Base-by-base conservation (phyloP, 2,797 vertebrate genomes). In the Xenentodon cancila region DNA sequence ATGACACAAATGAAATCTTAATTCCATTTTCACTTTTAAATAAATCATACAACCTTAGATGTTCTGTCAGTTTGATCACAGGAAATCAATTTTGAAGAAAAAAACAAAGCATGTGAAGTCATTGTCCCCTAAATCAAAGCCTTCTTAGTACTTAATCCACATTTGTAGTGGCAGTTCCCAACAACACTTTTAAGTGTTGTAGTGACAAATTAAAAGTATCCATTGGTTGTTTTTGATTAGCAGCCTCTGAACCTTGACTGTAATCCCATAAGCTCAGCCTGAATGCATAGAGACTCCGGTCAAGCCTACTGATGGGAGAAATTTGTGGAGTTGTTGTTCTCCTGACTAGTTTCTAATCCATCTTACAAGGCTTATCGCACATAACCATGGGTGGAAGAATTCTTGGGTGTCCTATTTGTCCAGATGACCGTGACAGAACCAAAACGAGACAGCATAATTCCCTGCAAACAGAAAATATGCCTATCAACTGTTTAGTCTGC, bases 211-310 rank as follows among this genome's bases (percentile, higher is more conserved):
- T 86, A 78, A 86, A 86, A 85, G 75, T 77, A 81, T 83, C 82
- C 76, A 76, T 84, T 86, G 79, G 84, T 87, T 82, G 81, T 90
- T 86, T 84, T 79, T 82, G 80, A 85, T 87, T 83, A 86, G 78
- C 82, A 85, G 85, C 85, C 85, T 89, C 84, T 88, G 85, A 89
- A 88, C 81, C 81, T 71, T 80, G 82, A 81, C 82, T 73, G 63
- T 90, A 88, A 90, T 88, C 89, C 87, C 68, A 73, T 85, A 86
- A 88, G 60, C 79, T 75, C 59, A 60, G 80, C 82, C 73, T 71
- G 65, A 57, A 63, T 64, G 83, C 72, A 46, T 45, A 62, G 52
- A 72, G 48, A 56, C 71, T 82, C 48, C 34, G 74, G 82, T 79
- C 79, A 53, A 71, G 58, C 56, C 73, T 42, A 25, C 72, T 69